Evolutionary conservation across 2,113 vertebrate genomes (phyloP), one percentile per base, ranked within the genome.

Genomic region (Ameiurus melas): DNA sequence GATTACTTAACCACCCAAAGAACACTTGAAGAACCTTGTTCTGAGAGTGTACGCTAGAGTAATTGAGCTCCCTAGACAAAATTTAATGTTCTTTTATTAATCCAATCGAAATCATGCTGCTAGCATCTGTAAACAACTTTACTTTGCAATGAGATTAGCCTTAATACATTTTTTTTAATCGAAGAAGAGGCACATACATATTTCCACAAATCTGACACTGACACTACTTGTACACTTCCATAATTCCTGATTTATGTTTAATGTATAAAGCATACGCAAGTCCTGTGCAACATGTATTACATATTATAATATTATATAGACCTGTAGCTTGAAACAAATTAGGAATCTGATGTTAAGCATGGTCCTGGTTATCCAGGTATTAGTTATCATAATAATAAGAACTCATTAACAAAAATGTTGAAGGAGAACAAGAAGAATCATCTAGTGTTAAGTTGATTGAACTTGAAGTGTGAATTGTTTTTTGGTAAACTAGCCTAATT

Each of bases 371-470:
- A 36, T 77, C 77, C 47, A 70, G 60, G 77, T 30, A 51, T 70
- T 79, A 79, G 78, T 86, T 80, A 86, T 81, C 60, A 27, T 68
- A 51, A 86, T 68, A 66, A 79, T 43, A 58, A 58, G 75, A 43
- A 27, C 55, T 17, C 43, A 53, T 68, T 64, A 68, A 25, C 75
- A 55, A 79, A 53, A 22, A 55, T 1, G 43, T n/a, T 51, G 25
- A 51, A 78, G 20, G 13, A 53, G 75, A 78, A n/a, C 43, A 53
- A 80, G 47, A 78, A n/a, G 25, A 78, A 53, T 53, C 39, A n/a
- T 78, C 43, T n/a, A 16, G 43, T 27, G 75, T 17, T 53, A 64
- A 86, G 77, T 17, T 71, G 30, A 87, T 53, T 82, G 64, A 70
- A 82, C 51, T 19, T 43, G 30, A 81, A 68, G 36, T 71, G 33